A percentile compares a stretch with the other conserved stretches of the same genome.
Conservation (phyloP, 2,888 invertebrate species). For the Agrochola lota region DNA sequence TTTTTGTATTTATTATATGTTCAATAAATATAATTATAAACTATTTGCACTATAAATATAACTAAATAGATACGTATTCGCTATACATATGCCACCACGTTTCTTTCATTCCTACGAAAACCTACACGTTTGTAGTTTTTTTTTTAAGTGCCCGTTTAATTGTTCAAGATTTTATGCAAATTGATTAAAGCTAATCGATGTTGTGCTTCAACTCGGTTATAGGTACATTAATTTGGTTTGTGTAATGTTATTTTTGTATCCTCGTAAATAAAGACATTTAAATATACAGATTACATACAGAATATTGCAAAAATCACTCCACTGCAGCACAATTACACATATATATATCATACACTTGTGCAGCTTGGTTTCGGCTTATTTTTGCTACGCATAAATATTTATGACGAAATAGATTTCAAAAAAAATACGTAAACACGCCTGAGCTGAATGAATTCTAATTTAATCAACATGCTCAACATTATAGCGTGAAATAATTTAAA, state of each 20-base stretch:
- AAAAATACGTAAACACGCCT: not conserved
- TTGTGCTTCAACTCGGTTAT: not conserved
- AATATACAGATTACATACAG: not conserved
- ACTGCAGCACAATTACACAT: conserved; percentile 9
- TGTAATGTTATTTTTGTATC: not conserved
- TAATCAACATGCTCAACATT: not conserved
- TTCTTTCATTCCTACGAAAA: conserved; percentile 18
- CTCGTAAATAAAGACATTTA: not conserved
- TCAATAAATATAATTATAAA: conserved; percentile 15
- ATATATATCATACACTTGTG: conserved; percentile 8
- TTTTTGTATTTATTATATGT: conserved; percentile 16
- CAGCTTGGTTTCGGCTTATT: conserved; percentile 5
- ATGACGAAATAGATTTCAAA: not conserved
- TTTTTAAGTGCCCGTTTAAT: not conserved
- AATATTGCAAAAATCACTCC: not conserved
- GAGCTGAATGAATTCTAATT: not conserved
- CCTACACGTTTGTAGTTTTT: not conserved
- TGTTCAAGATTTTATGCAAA: not conserved
- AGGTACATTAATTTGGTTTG: not conserved
- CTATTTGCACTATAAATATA: conserved; percentile 41
- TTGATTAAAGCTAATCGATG: not conserved
- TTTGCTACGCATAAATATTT: not conserved
- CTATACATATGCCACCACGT: conserved; percentile 59
- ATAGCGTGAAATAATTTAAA: not conserved
- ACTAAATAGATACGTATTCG: conserved; percentile 58